Evolutionary conservation across 2,797 vertebrate species (phyloP).

Genomic region (Helarctos malayanus): DNA sequence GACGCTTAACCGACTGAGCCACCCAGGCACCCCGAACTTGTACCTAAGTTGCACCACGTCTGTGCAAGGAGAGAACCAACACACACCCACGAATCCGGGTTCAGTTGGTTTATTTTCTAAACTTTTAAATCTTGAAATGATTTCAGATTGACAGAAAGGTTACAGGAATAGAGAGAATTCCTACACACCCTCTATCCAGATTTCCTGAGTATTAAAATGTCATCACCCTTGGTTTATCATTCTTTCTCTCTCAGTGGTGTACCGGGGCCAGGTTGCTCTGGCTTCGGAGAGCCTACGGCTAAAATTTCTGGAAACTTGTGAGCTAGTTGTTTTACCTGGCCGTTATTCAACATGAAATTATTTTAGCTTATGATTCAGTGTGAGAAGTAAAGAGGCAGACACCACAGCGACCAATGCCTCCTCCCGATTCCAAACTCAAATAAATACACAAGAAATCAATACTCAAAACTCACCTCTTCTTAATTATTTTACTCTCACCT

Average conservation of each 20-base stretch:
- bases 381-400: not conserved
- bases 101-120: not conserved
- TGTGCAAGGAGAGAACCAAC: not conserved
- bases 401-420: not conserved
- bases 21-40: no score
- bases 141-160: not conserved
- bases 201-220: not conserved
- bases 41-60: not conserved
- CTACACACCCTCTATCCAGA: not conserved
- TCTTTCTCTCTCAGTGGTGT: not conserved
- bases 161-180: not conserved
- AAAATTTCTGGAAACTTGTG: constrained; percentile 8
- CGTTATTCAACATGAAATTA: not conserved
- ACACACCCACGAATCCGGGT: not conserved
- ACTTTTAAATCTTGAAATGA: constrained; percentile 19
- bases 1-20: no score
- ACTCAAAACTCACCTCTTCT: not conserved
- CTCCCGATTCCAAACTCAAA: constrained; percentile 38
- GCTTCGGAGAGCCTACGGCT: not conserved
- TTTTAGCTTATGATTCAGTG: constrained; percentile 49
- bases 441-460: not conserved
- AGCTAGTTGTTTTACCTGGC: not conserved
- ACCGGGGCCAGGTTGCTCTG: not conserved
- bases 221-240: not conserved
- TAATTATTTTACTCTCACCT: not conserved